These are phyloP conservation scores for Zophobas morio DNA, from an alignment of 1,140 invertebrate genomes.

Conservation along the genomic window DNA sequence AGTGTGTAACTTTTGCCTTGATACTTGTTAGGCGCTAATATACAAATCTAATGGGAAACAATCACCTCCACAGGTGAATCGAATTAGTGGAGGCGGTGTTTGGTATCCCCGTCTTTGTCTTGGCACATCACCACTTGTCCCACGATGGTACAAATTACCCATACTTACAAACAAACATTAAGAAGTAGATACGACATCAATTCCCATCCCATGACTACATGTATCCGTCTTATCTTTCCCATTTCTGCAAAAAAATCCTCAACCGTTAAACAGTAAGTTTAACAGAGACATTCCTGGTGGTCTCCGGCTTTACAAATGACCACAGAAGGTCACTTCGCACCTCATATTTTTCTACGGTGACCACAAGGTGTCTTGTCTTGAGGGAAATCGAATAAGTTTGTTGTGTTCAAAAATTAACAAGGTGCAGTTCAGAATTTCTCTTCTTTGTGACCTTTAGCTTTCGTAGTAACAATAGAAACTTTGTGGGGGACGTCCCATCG, in stretches of 20 bases:
- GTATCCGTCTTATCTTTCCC: conserved; percentile 13
- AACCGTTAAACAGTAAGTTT: conserved; percentile 12
- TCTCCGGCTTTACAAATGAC: conserved; percentile 2
- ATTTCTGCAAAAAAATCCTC: conserved; percentile 3
- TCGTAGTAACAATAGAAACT: not conserved
- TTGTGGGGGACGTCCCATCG: conserved; percentile 2
- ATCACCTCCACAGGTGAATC: too few relatives aligned
- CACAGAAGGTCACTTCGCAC: not conserved
- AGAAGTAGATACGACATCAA: not conserved
- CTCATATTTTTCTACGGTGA: too few relatives aligned
- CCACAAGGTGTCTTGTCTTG: too few relatives aligned
- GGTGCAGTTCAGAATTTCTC: conserved; percentile 8
- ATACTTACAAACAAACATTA: conserved; percentile 1
- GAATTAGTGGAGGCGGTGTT: not conserved
- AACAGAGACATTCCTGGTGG: conserved; percentile 4
- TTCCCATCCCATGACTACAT: not conserved
- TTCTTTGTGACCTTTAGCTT: not conserved
- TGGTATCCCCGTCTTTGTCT: conserved; percentile 6
- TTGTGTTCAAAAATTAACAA: not conserved
- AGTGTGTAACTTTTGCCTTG: too few relatives aligned
- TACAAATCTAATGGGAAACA: too few relatives aligned
- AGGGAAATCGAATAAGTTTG: too few relatives aligned
- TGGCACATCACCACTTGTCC: not conserved
- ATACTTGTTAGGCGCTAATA: too few relatives aligned
- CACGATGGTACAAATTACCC: conserved; percentile 4